Percentiles rank a stretch among this genome's conserved stretches.
Conservation (phyloP, 1,140 invertebrate species). For the Drosophila oshimai region DNA sequence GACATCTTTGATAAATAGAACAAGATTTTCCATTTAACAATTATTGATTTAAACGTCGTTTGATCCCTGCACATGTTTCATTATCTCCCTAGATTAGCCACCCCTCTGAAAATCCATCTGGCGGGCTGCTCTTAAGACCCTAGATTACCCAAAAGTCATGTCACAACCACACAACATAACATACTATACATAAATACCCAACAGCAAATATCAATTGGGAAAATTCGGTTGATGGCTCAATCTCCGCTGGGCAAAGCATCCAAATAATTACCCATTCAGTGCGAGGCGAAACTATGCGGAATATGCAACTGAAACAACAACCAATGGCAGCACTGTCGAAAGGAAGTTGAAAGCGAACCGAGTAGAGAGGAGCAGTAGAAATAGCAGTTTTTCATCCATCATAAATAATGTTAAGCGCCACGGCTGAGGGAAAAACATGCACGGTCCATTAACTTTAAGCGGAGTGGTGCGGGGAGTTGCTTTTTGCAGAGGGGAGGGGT, state of each 20-base stretch:
- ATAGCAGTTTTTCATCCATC: conserved; percentile 77
- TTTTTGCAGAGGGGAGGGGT: conserved; percentile 9
- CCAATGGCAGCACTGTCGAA: conserved; percentile 50
- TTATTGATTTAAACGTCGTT: conserved; percentile 7
- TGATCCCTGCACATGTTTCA: conserved; percentile 3
- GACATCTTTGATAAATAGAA: background rate
- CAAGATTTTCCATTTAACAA: background rate
- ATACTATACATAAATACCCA: conserved; percentile 2
- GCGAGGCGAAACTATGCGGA: conserved; percentile 53
- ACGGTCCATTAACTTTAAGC: conserved; percentile 80
- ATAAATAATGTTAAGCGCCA: conserved; percentile 83
- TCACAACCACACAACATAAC: conserved; percentile 3
- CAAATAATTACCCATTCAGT: conserved; percentile 22
- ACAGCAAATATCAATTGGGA: conserved; percentile 33
- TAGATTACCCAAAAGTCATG: conserved; percentile 56
- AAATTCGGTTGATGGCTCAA: conserved; percentile 36
- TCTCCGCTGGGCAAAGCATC: conserved; percentile 9
- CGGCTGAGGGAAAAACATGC: conserved; percentile 81
- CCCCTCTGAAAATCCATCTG: background rate
- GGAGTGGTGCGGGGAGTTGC: conserved; percentile 37
- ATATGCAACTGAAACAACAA: conserved; percentile 62
- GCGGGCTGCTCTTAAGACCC: conserved; percentile 35
- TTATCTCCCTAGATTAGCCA: background rate
- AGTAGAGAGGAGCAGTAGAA: conserved; percentile 31
- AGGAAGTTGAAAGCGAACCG: conserved; percentile 59